Base-by-base conservation (phyloP, 2,113 vertebrate species). In the Phrynosoma platyrhinos region DNA sequence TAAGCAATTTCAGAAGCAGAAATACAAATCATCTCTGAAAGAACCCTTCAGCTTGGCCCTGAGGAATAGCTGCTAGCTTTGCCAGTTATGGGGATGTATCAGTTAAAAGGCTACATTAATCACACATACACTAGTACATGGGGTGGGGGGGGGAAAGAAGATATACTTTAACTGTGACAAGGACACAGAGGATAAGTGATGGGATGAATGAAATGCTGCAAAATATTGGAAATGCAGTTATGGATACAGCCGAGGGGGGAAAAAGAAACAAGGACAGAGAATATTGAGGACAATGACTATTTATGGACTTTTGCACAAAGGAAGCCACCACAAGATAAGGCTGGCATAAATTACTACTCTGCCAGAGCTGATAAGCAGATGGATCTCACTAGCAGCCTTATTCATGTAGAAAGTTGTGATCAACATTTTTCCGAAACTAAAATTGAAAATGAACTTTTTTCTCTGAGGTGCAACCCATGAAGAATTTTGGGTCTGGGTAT, bases 1-100 rank as follows among this genome's bases (percentile, higher is more conserved):
- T 90, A 93, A 95, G 81, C 23, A 93, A 85, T 91, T 93, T 93
- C 84, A 90, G 47, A 93, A 95, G 90, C 30, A 90, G 86, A 92
- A 93, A 32, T 89, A 83, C 71, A 89, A 86, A 40, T 86, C 74
- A 91, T 86, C 62, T 32, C 75, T 94, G 85, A 95, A 93, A 94
- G 53, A 93, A 93, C 87, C 84, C 84, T 90, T 91, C 42, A 42
- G 74, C n/a, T 91, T 74, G 90, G 80, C 68, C 81, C 84, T 92
- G 87, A 94, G 91, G 81, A 94, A 94, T 91, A 90, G 79, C 81
- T 93, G 80, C 68, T 82, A 87, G 53, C 2, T 91, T 94, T 94
- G 27, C 25, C 92, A 90, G 27, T 92, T 94, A 90, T 89, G 82
- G 72, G 79, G 83, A 92, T 92, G 13, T 71, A 3, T 20, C 40